A percentile compares a stretch with the other conserved stretches of the same genome.
These are phyloP conservation scores for Lordiphosa collinella DNA, from an alignment of 1,140 invertebrate species.

Conservation along the genomic window DNA sequence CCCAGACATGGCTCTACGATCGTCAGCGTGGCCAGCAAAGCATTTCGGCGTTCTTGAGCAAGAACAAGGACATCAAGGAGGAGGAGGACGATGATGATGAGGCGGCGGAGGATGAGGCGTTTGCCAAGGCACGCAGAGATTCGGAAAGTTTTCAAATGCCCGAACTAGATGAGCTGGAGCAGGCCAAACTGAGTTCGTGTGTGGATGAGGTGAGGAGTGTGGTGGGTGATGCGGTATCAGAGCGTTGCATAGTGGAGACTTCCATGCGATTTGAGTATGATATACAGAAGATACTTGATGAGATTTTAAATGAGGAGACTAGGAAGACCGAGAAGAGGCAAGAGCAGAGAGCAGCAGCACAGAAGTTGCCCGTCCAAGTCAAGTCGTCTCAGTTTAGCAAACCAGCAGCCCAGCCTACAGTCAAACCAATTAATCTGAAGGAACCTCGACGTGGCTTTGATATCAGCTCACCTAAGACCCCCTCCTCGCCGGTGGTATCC, in stretches of 20 bases:
- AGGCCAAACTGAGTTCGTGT: constrained; percentile 89
- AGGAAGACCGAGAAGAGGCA: constrained; percentile 21
- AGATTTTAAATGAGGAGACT: constrained; percentile 82
- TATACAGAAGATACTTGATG: constrained; percentile 86
- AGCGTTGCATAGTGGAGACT: constrained; percentile 84
- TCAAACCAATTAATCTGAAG: constrained; percentile 40
- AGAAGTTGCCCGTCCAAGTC: no score
- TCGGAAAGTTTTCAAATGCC: constrained; percentile 80
- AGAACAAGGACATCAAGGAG: constrained; percentile 87
- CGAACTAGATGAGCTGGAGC: constrained; percentile 84
- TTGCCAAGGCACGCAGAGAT: constrained; percentile 62
- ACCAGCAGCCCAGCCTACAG: constrained; percentile 12
- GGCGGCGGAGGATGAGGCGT: constrained; percentile 55
- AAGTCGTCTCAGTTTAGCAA: not conserved
- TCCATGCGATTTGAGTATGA: constrained; percentile 87
- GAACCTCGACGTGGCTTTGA: constrained; percentile 80
- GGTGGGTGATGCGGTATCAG: constrained; percentile 87
- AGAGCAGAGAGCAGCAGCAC: no score
- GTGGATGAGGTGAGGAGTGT: constrained; percentile 90
- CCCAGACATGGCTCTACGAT: constrained; percentile 92
- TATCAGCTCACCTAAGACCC: constrained; percentile 61
- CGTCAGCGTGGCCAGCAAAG: constrained; percentile 84
- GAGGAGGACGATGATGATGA: constrained; percentile 82
- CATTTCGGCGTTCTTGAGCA: constrained; percentile 86
- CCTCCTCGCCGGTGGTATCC: constrained; percentile 82